Evolutionary conservation across 2,888 invertebrate genomes (phyloP).

Genomic region (Endomychus coccineus): DNA sequence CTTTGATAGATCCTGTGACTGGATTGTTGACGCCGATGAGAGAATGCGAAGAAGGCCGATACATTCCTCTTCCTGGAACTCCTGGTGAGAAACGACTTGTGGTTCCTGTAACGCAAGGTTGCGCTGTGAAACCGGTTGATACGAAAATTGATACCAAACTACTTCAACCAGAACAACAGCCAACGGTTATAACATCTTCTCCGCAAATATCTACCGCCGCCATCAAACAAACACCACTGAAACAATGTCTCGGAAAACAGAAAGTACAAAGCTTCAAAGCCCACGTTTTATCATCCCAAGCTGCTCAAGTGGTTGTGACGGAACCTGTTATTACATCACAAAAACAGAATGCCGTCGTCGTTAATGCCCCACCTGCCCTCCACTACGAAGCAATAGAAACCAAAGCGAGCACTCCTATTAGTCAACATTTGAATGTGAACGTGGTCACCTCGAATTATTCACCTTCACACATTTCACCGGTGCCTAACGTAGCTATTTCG

Average conservation of each 20-base stretch:
- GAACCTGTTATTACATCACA: constrained; percentile 21
- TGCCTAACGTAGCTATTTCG: constrained; percentile 24
- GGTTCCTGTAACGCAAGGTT: constrained; percentile 22
- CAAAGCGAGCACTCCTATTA: constrained; percentile 24
- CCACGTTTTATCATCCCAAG: constrained; percentile 52
- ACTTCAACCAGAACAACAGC: constrained; percentile 42
- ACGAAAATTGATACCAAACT: constrained; percentile 43
- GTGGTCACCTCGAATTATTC: constrained; percentile 32
- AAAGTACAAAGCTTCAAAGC: constrained; percentile 56
- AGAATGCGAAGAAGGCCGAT: constrained; percentile 63
- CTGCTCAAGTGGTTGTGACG: constrained; percentile 37
- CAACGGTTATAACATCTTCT: constrained; percentile 16
- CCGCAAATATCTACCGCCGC: constrained; percentile 24
- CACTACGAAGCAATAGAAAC: constrained; percentile 8
- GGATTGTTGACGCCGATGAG: constrained; percentile 63
- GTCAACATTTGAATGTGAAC: constrained; percentile 37
- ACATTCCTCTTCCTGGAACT: constrained; percentile 49
- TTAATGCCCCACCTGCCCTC: constrained; percentile 18
- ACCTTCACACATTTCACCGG: constrained; percentile 35
- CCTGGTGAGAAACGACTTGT: constrained; percentile 17
- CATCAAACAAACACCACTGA: constrained; percentile 43
- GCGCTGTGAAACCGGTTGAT: constrained; percentile 27
- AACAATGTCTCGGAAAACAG: too few species aligned
- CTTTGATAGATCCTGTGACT: constrained; percentile 67
- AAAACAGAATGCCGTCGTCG: constrained; percentile 19